Base-by-base conservation (phyloP, 2,113 vertebrate genomes). In the Ammospiza caudacuta region DNA sequence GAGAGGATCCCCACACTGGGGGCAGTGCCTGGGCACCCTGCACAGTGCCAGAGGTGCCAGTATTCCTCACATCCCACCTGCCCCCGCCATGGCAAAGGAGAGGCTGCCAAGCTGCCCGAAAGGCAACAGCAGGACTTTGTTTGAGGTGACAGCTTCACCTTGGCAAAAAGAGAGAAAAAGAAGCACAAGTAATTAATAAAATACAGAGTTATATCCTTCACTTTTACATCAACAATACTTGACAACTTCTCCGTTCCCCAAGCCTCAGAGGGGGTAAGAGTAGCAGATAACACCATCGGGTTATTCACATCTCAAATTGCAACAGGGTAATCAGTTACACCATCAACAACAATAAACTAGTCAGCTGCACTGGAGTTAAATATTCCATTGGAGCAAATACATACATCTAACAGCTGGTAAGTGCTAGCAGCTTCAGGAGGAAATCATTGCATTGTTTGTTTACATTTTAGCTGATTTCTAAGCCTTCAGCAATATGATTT, bases 391-490 rank as follows among this genome's bases (percentile, higher is more conserved):
- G 29, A 91, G 68, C n/a, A 82, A 66, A 90, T 73, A 86, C 37
- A 74, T 73, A 62, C n/a, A 41, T 67, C 58, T 77, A 91, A 93
- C 85, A 96, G 85, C 94, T 94, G 83, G 59, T 63, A 88, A 95
- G 72, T 62, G 63, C 23, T 41, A 55, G 88, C 72, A 92, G 76
- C 47, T 85, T 74, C 47, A 89, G 11, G 33, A 83, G 77, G 51
- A 90, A 93, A 88, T 39, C 4, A 80, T 43, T 74, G 63, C 41
- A 39, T 27, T 62, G 47, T n/a, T 80, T 81, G 54, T 31, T 87
- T 81, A 87, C 72, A 70, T 75, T 78, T 84, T 79, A 79, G 41
- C 33, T 76, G 54, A 68, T 76, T 95, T 94, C 79, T 76, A 79
- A 78, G 74, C 61, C 87, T 67, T 89, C 55, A 52, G 72, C 29